Evolutionary conservation across 2,797 vertebrate species (phyloP).

Genomic region (Margarornis squamiger): DNA sequence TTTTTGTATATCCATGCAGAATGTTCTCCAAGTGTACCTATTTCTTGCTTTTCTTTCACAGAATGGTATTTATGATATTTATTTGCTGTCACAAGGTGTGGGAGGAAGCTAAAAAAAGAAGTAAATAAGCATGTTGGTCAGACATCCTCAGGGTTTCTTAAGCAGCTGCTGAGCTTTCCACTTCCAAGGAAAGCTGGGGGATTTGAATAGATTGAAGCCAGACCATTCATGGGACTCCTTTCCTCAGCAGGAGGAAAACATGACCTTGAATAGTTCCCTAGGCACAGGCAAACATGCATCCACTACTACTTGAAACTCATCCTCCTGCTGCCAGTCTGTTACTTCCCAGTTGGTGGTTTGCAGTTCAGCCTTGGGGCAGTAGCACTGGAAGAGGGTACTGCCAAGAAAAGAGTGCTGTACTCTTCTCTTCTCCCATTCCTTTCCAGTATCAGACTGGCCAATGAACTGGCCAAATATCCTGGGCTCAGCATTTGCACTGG

Average conservation of each 20-base stretch:
- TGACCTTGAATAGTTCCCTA: not conserved
- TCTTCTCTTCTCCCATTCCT: not conserved
- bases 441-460: not conserved
- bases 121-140: not conserved
- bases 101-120: not conserved
- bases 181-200: not conserved
- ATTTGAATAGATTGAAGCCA: not conserved
- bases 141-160: not conserved
- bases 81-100: not conserved
- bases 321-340: not conserved
- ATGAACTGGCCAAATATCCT: not conserved
- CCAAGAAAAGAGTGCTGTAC: not conserved
- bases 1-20: not conserved
- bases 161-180: not conserved
- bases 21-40: not conserved
- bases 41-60: not conserved
- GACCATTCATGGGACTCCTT: not conserved
- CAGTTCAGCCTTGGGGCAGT: not conserved
- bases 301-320: not conserved
- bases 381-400: not conserved
- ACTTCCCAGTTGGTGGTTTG: not conserved
- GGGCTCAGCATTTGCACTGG: not conserved
- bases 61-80: not conserved
- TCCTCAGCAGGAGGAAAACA: not conserved
- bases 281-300: not conserved